Base-by-base conservation (phyloP, 92 coral and sea anemone species). In the Siderastrea radians region DNA sequence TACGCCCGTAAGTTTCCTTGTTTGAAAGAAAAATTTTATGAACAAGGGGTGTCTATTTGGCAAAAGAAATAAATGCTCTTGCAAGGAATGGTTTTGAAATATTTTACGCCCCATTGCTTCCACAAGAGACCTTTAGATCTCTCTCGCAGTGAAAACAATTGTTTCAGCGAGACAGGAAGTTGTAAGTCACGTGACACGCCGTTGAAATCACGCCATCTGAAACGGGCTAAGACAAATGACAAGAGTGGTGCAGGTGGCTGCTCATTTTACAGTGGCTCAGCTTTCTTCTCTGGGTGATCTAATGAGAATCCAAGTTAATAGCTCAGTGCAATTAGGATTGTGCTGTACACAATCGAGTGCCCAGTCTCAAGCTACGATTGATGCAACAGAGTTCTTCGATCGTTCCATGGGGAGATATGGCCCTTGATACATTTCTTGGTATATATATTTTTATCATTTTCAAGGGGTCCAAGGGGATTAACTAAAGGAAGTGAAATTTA, bases 131-230 rank as follows among this genome's bases (percentile, higher is more conserved):
- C 13, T 58, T 10, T 12, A 58, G 49, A 14, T 43, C 1, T 63
- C 15, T n/a, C 6, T 44, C 11, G 11, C 9, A 8, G 43, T 3
- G 58, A 50, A 74, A 26, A 74, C 49, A 52, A 74, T 0, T 11
- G 80, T 71, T 73, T 83, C 87, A 83, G 87, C 71, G 49, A 62
- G 49, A 83, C 72, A 83, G 87, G 87, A 83, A 83, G 87, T 83
- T 83, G 0, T 72, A 72, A 81, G 68, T 81, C 86, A 81, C 68
- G 68, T 81, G 77, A 54, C 57, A n/a, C 10, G 15, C 17, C 4
- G 15, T 55, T 6, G 12, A 47, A n/a, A 61, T 79, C 84, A 65
- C 84, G 74, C 73, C 59, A 66, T 79, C 43, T 79, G 54, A 64
- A 51, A 78, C 46, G n/a, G 61, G 48, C 73, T 50, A 59, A 14